phyloP scores from a whole-genome alignment of 2,797 vertebrate genomes.

The Lepilemur septentrionalis region DNA sequence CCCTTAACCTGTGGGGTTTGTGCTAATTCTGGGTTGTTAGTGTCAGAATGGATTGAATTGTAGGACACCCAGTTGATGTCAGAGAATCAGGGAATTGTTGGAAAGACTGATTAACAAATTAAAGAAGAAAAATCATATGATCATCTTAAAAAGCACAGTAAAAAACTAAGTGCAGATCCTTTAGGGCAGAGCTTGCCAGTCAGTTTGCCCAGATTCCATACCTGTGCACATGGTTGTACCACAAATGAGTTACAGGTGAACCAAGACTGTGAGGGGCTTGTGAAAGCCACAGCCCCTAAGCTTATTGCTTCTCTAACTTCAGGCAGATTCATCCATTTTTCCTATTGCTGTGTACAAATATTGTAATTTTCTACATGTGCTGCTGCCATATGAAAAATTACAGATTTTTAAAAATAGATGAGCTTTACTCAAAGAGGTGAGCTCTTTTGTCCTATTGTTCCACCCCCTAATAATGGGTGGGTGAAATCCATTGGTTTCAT shows the following conservation, averaged over 20 bases:
- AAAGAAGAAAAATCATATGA: not conserved
- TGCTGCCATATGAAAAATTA: not conserved
- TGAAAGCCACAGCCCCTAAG: not conserved
- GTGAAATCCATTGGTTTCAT: not conserved
- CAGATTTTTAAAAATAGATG: not conserved
- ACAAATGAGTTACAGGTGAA: not conserved
- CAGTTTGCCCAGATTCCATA: not conserved
- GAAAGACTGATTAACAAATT: not conserved
- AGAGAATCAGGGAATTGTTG: not conserved
- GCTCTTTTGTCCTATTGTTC: not conserved
- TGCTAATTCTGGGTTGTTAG: not conserved
- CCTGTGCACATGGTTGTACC: not conserved
- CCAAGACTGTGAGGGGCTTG: not conserved
- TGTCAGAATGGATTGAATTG: not conserved
- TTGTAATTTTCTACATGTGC: not conserved
- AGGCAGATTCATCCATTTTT: not conserved
- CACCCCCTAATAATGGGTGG: not conserved
- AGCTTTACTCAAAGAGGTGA: not conserved
- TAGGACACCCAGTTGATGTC: not conserved
- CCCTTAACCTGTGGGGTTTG: not conserved
- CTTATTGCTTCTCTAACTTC: not conserved
- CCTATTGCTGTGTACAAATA: not conserved
- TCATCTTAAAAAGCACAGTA: not conserved
- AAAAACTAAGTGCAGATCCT: not conserved
- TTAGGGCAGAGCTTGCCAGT: not conserved